Base-by-base conservation (phyloP, 1,140 invertebrate genomes). In the Stenopsyche tienmushanensis region DNA sequence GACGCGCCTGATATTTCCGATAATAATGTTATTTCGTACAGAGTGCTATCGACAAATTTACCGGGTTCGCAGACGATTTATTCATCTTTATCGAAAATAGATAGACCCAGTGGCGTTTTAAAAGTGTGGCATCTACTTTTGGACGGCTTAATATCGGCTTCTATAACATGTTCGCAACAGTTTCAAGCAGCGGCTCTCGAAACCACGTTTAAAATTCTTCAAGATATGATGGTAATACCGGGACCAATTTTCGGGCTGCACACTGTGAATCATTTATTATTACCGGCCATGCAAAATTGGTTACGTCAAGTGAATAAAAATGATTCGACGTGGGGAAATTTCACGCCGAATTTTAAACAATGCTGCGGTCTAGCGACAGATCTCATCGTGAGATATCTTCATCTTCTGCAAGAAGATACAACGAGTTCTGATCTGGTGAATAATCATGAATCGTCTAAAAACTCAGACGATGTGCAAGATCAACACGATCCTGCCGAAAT, bases 231-330 rank as follows among this genome's bases (percentile, higher is more conserved):
- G 2, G 82, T 87, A 23, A 85, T 88, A 23, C 93, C 88, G 71
- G 93, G 93, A 53, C 86, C 91, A 2, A 85, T 89, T 50, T 96
- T 96, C 79, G 91, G 90, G 1, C 81, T 96, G 52, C 93, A 93
- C 73, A 94, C 92, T 78, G 87, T 96, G 9, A 97, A 96, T 74
- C 92, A 95, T 74, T 76, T 96, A 41, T 77, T 97, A 1, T 78
- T 97, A 57, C 93, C 94, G 0, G 91, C 91, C 79, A 87, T 96
- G 10, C 94, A 97, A 80, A 88, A 88, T 68, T 96, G 94, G 94
- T 75, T 96, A 47, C 81, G 93, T 8, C 88, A 90, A 73, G 85
- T 89, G 54, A 83, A 86, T 62, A 84, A 86, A 64, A 84, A 85
- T 1, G 83, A 83, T 69, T 83, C 83, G 68, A 83, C 86, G 29